These are phyloP conservation scores for Numida meleagris DNA, from an alignment of 2,113 vertebrate genomes.

Conservation along the genomic window DNA sequence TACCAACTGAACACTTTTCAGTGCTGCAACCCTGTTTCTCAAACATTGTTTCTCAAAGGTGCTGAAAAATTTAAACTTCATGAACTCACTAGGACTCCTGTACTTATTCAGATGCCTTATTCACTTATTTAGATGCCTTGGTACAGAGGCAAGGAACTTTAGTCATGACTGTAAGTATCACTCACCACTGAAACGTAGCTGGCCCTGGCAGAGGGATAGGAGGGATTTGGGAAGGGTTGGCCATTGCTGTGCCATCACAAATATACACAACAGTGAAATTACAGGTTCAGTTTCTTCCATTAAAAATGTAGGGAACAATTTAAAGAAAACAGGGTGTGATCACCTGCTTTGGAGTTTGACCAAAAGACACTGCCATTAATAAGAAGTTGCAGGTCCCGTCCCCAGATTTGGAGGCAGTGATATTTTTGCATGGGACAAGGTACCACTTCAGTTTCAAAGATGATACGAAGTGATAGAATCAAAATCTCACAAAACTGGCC, in stretches of 20 bases:
- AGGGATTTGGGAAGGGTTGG: background rate
- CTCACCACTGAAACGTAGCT: background rate
- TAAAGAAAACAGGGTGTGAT: background rate
- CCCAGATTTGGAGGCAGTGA: background rate
- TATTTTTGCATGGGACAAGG: background rate
- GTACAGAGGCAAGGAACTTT: background rate
- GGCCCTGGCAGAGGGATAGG: background rate
- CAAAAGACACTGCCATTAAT: background rate
- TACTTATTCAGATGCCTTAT: background rate
- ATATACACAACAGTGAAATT: fast-evolving
- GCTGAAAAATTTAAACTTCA: background rate
- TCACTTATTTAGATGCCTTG: background rate
- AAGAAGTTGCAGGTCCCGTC: background rate
- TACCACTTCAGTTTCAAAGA: background rate
- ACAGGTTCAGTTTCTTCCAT: background rate
- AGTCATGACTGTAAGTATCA: background rate
- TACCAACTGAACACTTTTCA: background rate
- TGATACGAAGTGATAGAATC: background rate
- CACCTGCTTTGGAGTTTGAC: background rate
- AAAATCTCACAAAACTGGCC: background rate
- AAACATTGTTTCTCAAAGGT: background rate
- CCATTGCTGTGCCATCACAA: background rate
- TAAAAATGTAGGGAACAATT: background rate
- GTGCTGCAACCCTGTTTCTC: background rate
- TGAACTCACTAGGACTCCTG: background rate